Conservation (phyloP, 2,797 vertebrate genomes). For the Galago senegalensis region DNA sequence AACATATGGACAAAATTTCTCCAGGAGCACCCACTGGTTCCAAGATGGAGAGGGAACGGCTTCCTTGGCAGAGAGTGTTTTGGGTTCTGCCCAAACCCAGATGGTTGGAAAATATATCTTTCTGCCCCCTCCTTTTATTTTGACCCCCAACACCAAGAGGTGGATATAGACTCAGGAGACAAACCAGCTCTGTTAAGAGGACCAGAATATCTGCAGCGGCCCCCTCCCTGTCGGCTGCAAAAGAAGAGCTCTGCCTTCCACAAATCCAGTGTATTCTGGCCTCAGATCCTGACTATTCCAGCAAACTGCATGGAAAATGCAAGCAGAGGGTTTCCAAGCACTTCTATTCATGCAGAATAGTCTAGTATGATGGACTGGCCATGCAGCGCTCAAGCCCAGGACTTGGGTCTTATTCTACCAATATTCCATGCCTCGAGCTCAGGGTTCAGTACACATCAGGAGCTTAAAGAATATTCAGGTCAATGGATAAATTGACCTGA, state of each 20-base stretch:
- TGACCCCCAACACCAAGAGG: background rate
- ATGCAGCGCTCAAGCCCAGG: too few species aligned
- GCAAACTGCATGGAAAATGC: too few species aligned
- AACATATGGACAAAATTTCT: background rate
- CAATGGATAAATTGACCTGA: too few species aligned
- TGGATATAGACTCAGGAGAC: fast-evolving
- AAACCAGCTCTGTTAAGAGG: background rate
- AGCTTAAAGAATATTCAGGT: background rate
- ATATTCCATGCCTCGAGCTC: fast-evolving
- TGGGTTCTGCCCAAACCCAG: background rate
- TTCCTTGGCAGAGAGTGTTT: too few species aligned
- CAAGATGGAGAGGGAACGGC: fast-evolving
- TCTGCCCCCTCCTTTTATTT: background rate
- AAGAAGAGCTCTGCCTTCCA: background rate
- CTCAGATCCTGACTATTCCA: background rate
- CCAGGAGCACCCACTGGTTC: fast-evolving
- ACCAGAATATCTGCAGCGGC: fast-evolving
- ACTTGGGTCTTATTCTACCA: fast-evolving
- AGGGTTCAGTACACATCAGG: fast-evolving
- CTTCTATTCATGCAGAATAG: background rate
- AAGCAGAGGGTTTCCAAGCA: fast-evolving
- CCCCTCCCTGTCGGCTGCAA: fast-evolving
- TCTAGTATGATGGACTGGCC: fast-evolving
- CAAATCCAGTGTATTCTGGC: fast-evolving
- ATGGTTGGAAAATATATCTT: background rate